Percentiles rank a stretch among this genome's conserved stretches.
phyloP scores from a whole-genome alignment of 2,888 invertebrate species.

The Drosophila lutescens region DNA sequence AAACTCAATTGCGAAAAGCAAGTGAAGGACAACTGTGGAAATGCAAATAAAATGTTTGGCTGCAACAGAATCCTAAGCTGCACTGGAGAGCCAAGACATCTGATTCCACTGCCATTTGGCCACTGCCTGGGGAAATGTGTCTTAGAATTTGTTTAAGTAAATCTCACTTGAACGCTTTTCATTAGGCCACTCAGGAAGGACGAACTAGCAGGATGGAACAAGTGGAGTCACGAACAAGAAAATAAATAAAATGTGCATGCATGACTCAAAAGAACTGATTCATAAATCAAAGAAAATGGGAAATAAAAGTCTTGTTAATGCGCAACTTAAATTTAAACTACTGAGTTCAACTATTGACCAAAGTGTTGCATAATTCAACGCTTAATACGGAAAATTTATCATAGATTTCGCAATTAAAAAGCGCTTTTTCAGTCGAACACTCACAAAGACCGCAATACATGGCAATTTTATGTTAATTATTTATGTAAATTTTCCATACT shows the following conservation, averaged over 20 bases:
- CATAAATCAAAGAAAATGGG: not conserved
- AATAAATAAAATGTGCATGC: constrained; percentile 1
- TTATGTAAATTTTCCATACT: constrained; percentile 39
- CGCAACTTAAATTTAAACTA: not conserved
- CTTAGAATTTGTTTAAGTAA: constrained; percentile 64
- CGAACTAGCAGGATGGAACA: not conserved
- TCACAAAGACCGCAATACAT: constrained; percentile 29
- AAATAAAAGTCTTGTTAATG: not conserved
- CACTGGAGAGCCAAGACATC: constrained; percentile 24
- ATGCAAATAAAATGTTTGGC: constrained; percentile 44
- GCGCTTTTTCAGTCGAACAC: constrained; percentile 19
- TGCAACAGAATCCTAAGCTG: constrained; percentile 23
- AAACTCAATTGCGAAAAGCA: constrained; percentile 32
- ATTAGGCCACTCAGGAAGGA: constrained; percentile 58
- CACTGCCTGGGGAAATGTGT: constrained; percentile 51
- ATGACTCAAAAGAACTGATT: not conserved
- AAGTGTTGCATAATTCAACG: constrained; percentile 18
- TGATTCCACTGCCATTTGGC: constrained; percentile 11
- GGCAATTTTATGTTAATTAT: constrained; percentile 36
- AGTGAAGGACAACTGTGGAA: constrained; percentile 34
- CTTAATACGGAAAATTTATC: constrained; percentile 6
- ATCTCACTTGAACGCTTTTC: constrained; percentile 69
- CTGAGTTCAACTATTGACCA: not conserved
- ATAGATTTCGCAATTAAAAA: constrained; percentile 8
- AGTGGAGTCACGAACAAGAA: not conserved